Evolutionary conservation across 2,113 vertebrate species (phyloP), one percentile per base, ranked within the genome.

Genomic region (Sturnus vulgaris): DNA sequence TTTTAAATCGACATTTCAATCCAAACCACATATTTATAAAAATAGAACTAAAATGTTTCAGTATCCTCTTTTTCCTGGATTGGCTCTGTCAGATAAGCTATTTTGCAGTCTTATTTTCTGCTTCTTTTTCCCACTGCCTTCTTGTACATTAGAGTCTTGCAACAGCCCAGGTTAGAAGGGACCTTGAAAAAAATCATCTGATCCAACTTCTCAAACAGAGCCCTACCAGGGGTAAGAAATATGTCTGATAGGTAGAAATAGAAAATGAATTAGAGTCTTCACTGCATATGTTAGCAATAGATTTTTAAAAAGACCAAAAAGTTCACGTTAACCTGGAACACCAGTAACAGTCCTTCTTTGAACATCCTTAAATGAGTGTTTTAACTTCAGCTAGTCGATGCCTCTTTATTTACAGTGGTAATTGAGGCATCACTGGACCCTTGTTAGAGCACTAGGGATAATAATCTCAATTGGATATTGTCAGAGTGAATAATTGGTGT

Each of bases 121-220:
- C 63, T 64, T 60, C 52, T 90, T 93, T 93, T 86, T 25, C 75
- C 49, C 70, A 39, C 46, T 8, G 2, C 65, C 63, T 53, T 75
- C 39, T 79, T 79, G n/a, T 40, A 46, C 31, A 40, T 15, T 15
- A 46, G 35, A 69, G 30, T 66, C 39, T n/a, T 82, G 18, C 25
- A 82, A 13, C 10, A 79, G 53, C 25, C 25, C 10, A 14, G 35
- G 35, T 42, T 82, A 61, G 53, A 90, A 53, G 20, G 15, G 31
- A 49, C 31, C 56, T 70, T 0, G 0, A 42, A 49, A 55, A 55
- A 61, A 35, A 14, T 35, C 2, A 24, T 27, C n/a, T 66, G 28
- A 21, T 61, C 46, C 19, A 57, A 15, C n/a, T 55, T 57, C 13
- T 66, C n/a, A 39, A 80, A 81, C 55, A 82, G 30, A 76, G 13